Evolutionary conservation across 2,113 vertebrate species (phyloP).

Genomic region (Tricholaema leucomelas): DNA sequence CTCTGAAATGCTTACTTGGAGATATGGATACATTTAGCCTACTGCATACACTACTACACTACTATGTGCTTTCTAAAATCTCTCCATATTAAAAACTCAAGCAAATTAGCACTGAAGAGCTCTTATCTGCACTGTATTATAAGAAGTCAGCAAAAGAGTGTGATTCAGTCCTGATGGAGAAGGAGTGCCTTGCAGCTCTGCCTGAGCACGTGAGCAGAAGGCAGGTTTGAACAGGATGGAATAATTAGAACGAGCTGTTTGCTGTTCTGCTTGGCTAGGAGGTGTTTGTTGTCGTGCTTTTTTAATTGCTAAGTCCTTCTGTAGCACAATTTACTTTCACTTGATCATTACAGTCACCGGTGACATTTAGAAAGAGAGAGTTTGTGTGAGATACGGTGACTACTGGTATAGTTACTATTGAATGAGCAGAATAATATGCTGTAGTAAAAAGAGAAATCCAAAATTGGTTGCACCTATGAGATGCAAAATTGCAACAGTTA

Average conservation of each 20-base stretch:
- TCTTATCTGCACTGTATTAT: slow-evolving; percentile 9
- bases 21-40: background rate
- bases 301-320: slow-evolving; percentile 61
- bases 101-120: slow-evolving; percentile 56
- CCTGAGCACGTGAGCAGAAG: background rate
- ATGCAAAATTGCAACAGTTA: background rate
- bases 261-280: slow-evolving; percentile 51
- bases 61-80: slow-evolving; percentile 14
- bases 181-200: background rate
- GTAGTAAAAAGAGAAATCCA: background rate
- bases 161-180: slow-evolving; percentile 31
- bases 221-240: slow-evolving; percentile 32
- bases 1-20: background rate
- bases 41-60: background rate
- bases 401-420: background rate
- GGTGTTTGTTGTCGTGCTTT: slow-evolving; percentile 42
- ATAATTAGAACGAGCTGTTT: slow-evolving; percentile 63
- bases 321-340: slow-evolving; percentile 32
- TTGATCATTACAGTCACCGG: background rate
- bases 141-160: slow-evolving; percentile 34
- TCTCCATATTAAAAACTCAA: slow-evolving; percentile 35
- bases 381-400: background rate
- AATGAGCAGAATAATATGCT: background rate
- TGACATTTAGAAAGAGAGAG: slow-evolving; percentile 10
- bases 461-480: background rate